Conservation (phyloP, 2,797 vertebrate genomes). For the Galagoides demidoff region DNA sequence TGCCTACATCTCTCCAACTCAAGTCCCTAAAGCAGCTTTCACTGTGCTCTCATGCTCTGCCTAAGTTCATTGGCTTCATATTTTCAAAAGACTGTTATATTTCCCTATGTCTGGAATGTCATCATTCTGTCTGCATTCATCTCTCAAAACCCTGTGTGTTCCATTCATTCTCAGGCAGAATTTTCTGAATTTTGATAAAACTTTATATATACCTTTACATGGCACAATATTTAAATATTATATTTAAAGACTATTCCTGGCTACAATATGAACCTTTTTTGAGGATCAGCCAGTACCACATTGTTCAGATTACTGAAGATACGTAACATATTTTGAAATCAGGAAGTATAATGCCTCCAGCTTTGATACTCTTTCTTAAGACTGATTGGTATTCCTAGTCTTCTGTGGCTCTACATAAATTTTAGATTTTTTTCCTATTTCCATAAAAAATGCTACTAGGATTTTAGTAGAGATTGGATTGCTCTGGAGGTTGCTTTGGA, state of each 20-base stretch:
- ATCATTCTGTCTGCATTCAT: neutral
- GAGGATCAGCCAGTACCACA: neutral
- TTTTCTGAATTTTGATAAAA: conserved; percentile 35
- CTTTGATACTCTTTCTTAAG: neutral
- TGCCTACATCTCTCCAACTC: neutral
- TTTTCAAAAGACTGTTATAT: neutral
- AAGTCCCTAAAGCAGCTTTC: neutral
- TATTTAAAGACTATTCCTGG: neutral
- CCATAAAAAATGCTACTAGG: too few relatives aligned
- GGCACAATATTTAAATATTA: neutral
- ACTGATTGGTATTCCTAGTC: too few relatives aligned
- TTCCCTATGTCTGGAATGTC: neutral
- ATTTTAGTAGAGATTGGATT: too few relatives aligned
- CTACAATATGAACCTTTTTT: neutral
- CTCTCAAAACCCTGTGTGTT: neutral
- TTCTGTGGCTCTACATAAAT: neutral
- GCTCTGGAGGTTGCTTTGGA: too few relatives aligned
- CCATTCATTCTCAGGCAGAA: neutral
- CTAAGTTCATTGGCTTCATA: neutral
- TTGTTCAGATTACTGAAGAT: too few relatives aligned
- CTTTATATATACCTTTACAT: neutral
- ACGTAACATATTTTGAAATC: neutral
- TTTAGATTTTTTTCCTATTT: neutral
- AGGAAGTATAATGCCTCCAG: neutral
- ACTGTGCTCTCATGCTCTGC: neutral